Base-by-base conservation (phyloP, 2,113 vertebrate genomes). In the Misgurnus anguillicaudatus region DNA sequence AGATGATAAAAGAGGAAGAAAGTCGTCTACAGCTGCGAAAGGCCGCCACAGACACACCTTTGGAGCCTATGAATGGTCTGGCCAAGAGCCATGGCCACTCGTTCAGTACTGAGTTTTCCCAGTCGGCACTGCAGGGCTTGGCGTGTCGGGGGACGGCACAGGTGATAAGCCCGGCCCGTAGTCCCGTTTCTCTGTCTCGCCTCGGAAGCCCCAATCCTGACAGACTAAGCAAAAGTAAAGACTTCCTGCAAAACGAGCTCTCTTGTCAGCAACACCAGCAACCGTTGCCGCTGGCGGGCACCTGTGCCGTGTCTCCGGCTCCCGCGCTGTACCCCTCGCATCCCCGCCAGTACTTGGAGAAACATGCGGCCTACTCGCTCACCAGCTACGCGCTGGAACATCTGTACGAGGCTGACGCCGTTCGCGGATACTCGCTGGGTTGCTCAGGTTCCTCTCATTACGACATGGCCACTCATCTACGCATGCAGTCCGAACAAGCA, bases 1-100 rank as follows among this genome's bases (percentile, higher is more conserved):
- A 98, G 89, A 98, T 98, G 95, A 98, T 99, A 92, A 99, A 99
- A 90, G 96, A 98, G 73, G 97, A 99, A 86, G 96, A 99, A 87
- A 96, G 87, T 87, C 92, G 95, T 45, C 86, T 96, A 66, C 95
- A 97, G 84, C 82, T 94, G 61, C 90, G 90, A 72, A 98, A 96
- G 88, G 90, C 87, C 78, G 0, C 78, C 4, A 24, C 75, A 2
- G 91, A 94, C 7, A 88, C 92, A 63, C 89, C 93, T 2, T 77
- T 95, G 84, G 91, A 92, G 42, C 90, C 94, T 2, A 89, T 94
- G 74, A 98, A 97, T 0, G 95, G 95, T 65, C 93, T 94, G 10
- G 92, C 93, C 66, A 98, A 95, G 87, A 94, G 93, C 69, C 92
- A 95, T 0, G 60, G 92, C 5, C 82, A 94, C 48, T 95, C 94